Evolutionary conservation across 2,113 vertebrate species (phyloP).

Genomic region (Catharus bicknelli): DNA sequence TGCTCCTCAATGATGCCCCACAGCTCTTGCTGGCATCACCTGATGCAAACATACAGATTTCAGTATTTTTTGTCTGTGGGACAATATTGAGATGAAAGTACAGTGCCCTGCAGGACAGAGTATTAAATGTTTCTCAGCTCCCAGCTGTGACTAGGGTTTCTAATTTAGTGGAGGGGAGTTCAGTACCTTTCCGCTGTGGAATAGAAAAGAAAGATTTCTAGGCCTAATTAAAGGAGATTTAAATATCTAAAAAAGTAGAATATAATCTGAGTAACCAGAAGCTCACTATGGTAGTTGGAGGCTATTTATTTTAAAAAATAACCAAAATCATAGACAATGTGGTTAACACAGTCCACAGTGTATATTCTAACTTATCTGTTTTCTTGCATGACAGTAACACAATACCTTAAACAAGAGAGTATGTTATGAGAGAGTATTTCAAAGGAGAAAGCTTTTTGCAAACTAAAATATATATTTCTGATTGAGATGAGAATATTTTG

Average conservation of each 20-base stretch:
- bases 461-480: neutral
- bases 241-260: neutral
- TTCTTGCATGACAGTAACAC: neutral
- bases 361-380: neutral
- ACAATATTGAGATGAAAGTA: neutral
- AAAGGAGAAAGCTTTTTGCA: neutral
- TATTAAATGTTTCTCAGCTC: neutral
- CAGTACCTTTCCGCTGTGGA: neutral
- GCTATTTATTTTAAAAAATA: neutral
- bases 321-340: neutral
- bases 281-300: neutral
- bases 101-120: neutral
- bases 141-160: neutral
- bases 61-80: neutral
- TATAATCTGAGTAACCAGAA: neutral
- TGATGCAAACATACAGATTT: neutral
- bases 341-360: neutral
- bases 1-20: neutral
- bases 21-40: neutral
- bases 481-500: neutral
- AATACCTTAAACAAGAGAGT: neutral
- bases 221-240: neutral
- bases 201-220: neutral
- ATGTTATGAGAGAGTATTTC: neutral
- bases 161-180: neutral